A percentile compares a stretch with the other conserved stretches of the same genome.
These are phyloP conservation scores for Plecturocebus donacophilus DNA, from an alignment of 2,113 vertebrate species.

Conservation along the genomic window DNA sequence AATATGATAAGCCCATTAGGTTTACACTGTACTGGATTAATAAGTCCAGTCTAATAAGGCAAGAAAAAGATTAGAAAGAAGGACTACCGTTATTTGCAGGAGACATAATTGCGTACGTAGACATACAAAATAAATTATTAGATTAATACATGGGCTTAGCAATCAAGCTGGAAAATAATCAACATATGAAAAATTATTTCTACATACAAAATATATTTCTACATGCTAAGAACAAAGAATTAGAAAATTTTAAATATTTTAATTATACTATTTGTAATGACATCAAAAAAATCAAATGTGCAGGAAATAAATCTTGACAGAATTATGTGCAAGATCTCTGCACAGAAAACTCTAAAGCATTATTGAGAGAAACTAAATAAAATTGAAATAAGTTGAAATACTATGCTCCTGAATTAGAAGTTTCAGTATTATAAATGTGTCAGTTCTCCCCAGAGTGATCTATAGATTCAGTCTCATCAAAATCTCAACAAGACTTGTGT, in stretches of 20 bases:
- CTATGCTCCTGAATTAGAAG: neutral
- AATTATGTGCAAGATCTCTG: neutral
- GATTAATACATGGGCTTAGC: neutral
- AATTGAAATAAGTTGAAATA: neutral
- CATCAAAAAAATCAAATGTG: neutral
- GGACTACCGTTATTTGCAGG: neutral
- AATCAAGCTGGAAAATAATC: neutral
- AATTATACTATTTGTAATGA: neutral
- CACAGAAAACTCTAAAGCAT: neutral
- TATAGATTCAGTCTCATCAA: neutral
- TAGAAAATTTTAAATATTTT: neutral
- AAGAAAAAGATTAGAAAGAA: neutral
- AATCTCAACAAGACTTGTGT: neutral
- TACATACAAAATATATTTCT: too few relatives aligned
- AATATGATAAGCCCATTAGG: neutral
- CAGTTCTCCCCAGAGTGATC: neutral
- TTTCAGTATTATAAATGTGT: neutral
- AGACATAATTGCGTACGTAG: neutral
- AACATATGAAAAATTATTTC: neutral
- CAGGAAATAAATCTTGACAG: neutral
- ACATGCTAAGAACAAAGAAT: neutral
- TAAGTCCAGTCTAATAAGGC: neutral
- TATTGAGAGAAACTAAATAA: neutral
- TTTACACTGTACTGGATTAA: neutral
- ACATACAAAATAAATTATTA: constrained; percentile 9